Evolutionary conservation across 2,888 invertebrate genomes (phyloP), one percentile per base, ranked within the genome.

Genomic region (Lordiphosa andalusiaca): DNA sequence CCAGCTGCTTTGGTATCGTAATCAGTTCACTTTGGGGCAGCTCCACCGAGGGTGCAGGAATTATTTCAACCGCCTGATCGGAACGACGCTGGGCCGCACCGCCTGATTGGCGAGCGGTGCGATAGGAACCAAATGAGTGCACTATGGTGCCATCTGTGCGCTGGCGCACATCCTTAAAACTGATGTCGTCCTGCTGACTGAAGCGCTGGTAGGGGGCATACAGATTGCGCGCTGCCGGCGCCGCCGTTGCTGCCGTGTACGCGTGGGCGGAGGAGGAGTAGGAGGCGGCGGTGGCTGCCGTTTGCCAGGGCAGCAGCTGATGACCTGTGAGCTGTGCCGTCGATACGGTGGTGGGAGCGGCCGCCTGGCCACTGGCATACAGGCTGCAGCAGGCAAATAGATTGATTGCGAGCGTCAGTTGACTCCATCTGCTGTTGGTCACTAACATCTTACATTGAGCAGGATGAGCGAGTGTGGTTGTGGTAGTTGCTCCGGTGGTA

Each of bases 401-500:
- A 64, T 47, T 64, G 40, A 64, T 46, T 46, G 65, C 48, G 48
- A 61, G 48, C 42, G 53, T 61, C 56, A 72, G 57, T 53, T 60
- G 60, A 53, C 65, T 67, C 54, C 62, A 67, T 59, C 53, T 55
- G 59, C 59, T 87, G 69, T 74, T 87, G 73, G 82, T 71, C 81
- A 88, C 89, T 88, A 89, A 88, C 90, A 90, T 90, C 69, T 88
- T 90, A 88, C 89, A 89, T 88, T 77, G 83, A 87, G 86, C 72
- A 60, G 64, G 65, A 58, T 62, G 68, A 62, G 69, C 52, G 52
- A 46, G 50, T 59, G 60, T 61, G 51, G 69, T 53, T 50, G 71
- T 62, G 70, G 60, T 33, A 38, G 62, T 33, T 54, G 48, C 13
- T 56, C 38, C 55, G 67, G 67, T 82, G 84, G 67, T 80, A 80